Evolutionary conservation across 2,113 vertebrate species (phyloP).

Genomic region (Eleginops maclovinus): DNA sequence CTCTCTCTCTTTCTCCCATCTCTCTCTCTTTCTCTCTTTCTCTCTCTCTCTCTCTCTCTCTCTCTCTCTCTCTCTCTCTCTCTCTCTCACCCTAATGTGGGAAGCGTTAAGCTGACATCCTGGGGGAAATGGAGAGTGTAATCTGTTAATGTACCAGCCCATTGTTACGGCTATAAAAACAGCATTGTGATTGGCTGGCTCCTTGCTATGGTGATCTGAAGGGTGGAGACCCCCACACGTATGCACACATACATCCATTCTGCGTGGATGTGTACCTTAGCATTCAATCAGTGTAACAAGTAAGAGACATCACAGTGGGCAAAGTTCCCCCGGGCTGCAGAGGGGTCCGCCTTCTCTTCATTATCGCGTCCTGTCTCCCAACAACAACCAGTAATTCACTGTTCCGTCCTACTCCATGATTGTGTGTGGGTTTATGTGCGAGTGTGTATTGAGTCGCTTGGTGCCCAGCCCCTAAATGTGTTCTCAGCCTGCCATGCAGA

Average conservation of each 20-base stretch:
- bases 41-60: too few relatives aligned
- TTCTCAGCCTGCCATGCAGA: slow-evolving; percentile 52
- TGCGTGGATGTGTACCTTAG: background rate
- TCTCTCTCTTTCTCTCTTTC: too few relatives aligned
- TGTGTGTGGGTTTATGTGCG: slow-evolving; percentile 49
- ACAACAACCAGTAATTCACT: slow-evolving; percentile 52
- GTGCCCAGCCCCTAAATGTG: slow-evolving; percentile 53
- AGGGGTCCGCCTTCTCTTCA: slow-evolving; percentile 22
- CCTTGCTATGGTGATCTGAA: slow-evolving; percentile 43
- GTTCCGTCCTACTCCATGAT: slow-evolving; percentile 5
- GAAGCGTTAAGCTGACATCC: slow-evolving; percentile 62
- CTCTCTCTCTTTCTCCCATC: slow-evolving; percentile 18
- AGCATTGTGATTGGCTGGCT: slow-evolving; percentile 67
- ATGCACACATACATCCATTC: background rate
- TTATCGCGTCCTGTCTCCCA: slow-evolving; percentile 16
- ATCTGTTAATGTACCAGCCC: slow-evolving; percentile 73
- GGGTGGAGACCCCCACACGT: slow-evolving; percentile 32
- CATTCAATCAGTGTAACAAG: slow-evolving; percentile 9
- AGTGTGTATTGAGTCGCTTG: slow-evolving; percentile 21
- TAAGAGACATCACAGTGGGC: background rate
- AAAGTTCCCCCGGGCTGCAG: slow-evolving; percentile 5
- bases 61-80: slow-evolving; percentile 18
- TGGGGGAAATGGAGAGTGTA: slow-evolving; percentile 61
- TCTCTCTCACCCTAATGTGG: slow-evolving; percentile 53
- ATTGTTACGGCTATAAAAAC: slow-evolving; percentile 67